Evolutionary conservation across 2,113 vertebrate species (phyloP).

Genomic region (Cygnus buccinator): DNA sequence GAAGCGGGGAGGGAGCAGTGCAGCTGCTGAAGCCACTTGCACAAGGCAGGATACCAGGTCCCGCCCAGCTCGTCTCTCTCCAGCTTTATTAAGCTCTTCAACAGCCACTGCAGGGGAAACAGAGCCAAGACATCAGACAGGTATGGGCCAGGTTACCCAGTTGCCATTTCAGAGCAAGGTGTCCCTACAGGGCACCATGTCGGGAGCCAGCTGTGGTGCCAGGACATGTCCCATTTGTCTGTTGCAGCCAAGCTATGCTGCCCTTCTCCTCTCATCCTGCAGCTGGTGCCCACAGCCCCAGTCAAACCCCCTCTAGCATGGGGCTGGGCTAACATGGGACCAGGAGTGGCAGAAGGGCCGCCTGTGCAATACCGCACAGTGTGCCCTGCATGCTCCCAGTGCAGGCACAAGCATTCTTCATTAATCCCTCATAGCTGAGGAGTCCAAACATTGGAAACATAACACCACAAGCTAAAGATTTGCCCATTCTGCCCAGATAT

Average conservation of each 20-base stretch:
- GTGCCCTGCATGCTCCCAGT: neutral
- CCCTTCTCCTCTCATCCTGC: neutral
- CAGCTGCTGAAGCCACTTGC: neutral
- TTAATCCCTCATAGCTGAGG: no score
- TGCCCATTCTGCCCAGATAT: no score
- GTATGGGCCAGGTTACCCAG: neutral
- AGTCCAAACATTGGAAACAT: neutral
- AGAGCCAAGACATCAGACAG: rapidly evolving
- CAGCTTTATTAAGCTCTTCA: neutral
- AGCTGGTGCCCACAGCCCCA: neutral
- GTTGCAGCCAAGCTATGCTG: neutral
- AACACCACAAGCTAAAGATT: neutral
- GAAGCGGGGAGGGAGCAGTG: neutral
- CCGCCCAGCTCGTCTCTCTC: neutral
- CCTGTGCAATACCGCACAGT: no score
- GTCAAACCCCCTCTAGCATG: neutral
- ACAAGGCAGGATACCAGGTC: no score
- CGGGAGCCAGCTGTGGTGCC: neutral
- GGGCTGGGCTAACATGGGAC: neutral
- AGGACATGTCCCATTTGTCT: neutral
- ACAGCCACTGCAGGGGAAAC: neutral
- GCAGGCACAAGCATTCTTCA: neutral
- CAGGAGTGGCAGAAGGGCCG: neutral
- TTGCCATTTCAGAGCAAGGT: neutral
- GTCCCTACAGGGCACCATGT: rapidly evolving